Evolutionary conservation across 2,113 vertebrate species (phyloP).

Genomic region (Malurus alboscapulatus): DNA sequence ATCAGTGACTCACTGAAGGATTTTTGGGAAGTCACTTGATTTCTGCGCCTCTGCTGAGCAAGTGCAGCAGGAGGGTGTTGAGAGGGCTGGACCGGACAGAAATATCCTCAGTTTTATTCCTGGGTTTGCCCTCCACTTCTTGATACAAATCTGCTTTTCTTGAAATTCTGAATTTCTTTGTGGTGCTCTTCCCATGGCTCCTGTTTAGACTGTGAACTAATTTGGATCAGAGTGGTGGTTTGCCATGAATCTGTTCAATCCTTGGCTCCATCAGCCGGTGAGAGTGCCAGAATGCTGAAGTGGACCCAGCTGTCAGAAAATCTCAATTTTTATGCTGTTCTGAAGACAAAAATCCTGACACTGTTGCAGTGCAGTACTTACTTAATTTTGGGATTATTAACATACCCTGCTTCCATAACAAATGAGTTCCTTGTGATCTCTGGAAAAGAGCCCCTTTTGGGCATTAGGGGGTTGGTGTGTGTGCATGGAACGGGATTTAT

Average conservation of each 20-base stretch:
- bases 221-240: not conserved
- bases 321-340: not conserved
- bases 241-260: not conserved
- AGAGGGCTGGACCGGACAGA: not conserved
- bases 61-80: not conserved
- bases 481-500: not conserved
- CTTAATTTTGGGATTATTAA: not conserved
- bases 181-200: not conserved
- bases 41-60: not conserved
- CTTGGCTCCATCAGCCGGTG: not conserved
- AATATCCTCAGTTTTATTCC: rapidly evolving
- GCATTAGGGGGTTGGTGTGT: not conserved
- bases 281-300: not conserved
- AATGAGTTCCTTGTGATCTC: not conserved
- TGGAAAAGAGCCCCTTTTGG: not conserved
- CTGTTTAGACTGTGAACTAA: not conserved
- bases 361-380: not conserved
- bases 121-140: not conserved
- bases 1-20: not conserved
- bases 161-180: not conserved
- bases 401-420: not conserved
- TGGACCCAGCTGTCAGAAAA: constrained; percentile 8
- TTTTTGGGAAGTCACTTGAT: not conserved
- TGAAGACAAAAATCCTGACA: not conserved
- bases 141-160: not conserved